Evolutionary conservation across 2,113 vertebrate genomes (phyloP).

Genomic region (Gasterosteus aculeatus): DNA sequence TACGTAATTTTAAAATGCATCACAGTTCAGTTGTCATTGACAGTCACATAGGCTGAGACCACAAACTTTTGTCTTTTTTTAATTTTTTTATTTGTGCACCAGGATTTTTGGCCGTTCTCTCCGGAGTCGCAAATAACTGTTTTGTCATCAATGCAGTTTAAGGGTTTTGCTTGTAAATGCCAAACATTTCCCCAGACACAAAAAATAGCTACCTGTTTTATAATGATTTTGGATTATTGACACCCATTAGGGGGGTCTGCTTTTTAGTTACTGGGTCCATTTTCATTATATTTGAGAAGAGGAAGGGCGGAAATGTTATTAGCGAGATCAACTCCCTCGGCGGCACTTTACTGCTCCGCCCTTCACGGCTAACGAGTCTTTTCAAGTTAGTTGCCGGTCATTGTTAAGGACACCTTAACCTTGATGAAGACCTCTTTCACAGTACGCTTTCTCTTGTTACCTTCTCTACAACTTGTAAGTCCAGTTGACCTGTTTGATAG

Average conservation of each 20-base stretch:
- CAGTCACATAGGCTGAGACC: background rate
- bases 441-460: background rate
- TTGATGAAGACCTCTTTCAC: conserved; percentile 38
- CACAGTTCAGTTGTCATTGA: conserved; percentile 25
- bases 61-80: conserved; percentile 14
- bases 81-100: conserved; percentile 14
- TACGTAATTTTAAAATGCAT: conserved; percentile 26
- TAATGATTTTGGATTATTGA: conserved; percentile 77
- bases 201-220: conserved; percentile 61
- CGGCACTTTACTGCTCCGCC: background rate
- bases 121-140: conserved; percentile 34
- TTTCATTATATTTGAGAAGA: conserved; percentile 25
- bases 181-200: conserved; percentile 52
- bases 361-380: conserved; percentile 31
- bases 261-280: conserved; percentile 62
- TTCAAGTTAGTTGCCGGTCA: conserved; percentile 15
- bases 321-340: background rate
- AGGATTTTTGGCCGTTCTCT: conserved; percentile 60
- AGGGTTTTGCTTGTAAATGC: conserved; percentile 66
- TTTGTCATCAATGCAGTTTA: conserved; percentile 64
- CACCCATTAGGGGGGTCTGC: conserved; percentile 61
- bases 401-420: conserved; percentile 30
- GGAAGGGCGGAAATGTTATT: background rate
- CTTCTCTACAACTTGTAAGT: background rate
- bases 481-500: background rate